Evolutionary conservation across 2,113 vertebrate genomes (phyloP).

Genomic region (Urocolius indicus): DNA sequence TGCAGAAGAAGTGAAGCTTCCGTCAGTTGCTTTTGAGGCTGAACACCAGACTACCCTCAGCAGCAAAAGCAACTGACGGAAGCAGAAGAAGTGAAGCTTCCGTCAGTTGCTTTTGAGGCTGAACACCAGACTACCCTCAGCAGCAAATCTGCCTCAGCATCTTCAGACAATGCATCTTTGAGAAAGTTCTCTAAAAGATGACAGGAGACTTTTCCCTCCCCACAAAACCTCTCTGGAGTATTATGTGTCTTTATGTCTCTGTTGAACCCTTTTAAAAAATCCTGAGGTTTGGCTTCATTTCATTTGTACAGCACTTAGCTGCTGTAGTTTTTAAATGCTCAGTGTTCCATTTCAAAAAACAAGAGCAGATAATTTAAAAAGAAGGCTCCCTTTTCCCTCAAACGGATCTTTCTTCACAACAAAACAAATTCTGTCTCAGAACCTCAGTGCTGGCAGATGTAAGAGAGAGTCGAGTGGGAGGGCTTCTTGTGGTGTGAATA

Average conservation of each 20-base stretch:
- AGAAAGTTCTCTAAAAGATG: neutral
- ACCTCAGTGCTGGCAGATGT: neutral
- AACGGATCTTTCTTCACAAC: neutral
- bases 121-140: neutral
- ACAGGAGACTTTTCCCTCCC: neutral
- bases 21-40: neutral
- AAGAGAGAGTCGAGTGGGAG: neutral
- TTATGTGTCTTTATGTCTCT: neutral
- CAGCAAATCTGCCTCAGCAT: neutral
- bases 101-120: neutral
- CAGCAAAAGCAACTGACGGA: no score
- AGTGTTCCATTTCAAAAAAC: neutral
- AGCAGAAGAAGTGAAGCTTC: neutral
- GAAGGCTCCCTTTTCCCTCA: neutral
- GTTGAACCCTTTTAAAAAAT: slow-evolving; percentile 6
- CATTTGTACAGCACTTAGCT: neutral
- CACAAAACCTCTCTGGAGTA: neutral
- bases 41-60: neutral
- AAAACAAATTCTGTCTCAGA: neutral
- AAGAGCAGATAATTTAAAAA: neutral
- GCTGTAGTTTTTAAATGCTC: neutral
- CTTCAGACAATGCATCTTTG: neutral
- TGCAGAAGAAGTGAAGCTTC: neutral
- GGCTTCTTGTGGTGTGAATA: neutral
- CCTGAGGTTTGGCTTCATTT: slow-evolving; percentile 40